Evolutionary conservation across 2,888 invertebrate genomes (phyloP), one percentile per base, ranked within the genome.

Genomic region (Diaprepes abbreviatus): DNA sequence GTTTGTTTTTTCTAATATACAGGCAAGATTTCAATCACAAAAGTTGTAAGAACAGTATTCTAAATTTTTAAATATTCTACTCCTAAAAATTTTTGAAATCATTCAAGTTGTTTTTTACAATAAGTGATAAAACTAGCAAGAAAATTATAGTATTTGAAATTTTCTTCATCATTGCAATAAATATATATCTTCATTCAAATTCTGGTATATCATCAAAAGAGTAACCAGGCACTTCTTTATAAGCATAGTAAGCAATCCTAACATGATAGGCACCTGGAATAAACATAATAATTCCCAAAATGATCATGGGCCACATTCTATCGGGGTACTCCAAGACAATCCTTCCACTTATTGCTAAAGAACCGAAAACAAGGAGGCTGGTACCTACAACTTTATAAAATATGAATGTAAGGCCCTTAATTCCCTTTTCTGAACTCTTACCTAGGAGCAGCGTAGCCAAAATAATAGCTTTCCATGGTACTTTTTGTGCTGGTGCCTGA

Each of bases 231-330:
- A 92, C 92, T 79, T 93, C 90, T 76, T 91, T 90, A 83, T 91
- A 94, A 0, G 96, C 96, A 84, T 92, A 93, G 81, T 92, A 91
- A 31, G 95, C 94, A 80, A 96, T 93, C 76, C 94, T 89, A 52
- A 95, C 90, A 82, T 97, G 96, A 84, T 96, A 96, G 58, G 93
- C 92, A 38, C 96, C 96, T 0, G 96, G 96, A 74, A 96, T 91
- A 80, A 96, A 95, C 94, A 96, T 95, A 36, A 97, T 86, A 17
- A 89, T 86, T 31, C 96, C 97, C 79, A 97, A 86, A 75, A 96
- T 91, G 73, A 96, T 90, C 83, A 96, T 88, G 0, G 96, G 96
- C 94, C 94, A 95, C 82, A 94, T 90, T 71, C 95, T 88, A 83
- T 96, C 95, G 1, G 91, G 89, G 84, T 96, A 95, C 88, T 94